Percentiles rank a stretch among this genome's conserved stretches.
These are phyloP conservation scores for Ips typographus DNA, from an alignment of 1,140 invertebrate genomes.

Conservation along the genomic window DNA sequence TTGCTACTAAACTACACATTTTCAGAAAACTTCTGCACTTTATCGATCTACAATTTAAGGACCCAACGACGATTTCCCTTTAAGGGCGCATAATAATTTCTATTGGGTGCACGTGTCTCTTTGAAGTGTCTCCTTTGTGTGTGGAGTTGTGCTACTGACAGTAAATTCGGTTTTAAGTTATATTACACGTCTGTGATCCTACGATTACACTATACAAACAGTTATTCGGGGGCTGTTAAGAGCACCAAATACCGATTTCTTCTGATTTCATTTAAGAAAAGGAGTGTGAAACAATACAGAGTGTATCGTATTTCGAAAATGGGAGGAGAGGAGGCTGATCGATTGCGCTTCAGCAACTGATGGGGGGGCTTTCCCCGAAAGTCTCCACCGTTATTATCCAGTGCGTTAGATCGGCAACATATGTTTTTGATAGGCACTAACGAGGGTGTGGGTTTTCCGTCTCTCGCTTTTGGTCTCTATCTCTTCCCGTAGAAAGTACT, in stretches of 20 bases:
- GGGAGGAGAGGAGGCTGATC: conserved; percentile 31
- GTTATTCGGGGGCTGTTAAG: neutral
- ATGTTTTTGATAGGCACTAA: conserved; percentile 49
- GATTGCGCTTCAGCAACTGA: conserved; percentile 37
- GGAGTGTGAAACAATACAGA: conserved; percentile 7
- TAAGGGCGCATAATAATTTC: conserved; percentile 32
- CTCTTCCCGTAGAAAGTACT: conserved; percentile 17
- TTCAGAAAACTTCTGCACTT: conserved; percentile 25
- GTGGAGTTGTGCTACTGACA: conserved; percentile 24
- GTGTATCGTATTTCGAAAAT: conserved; percentile 15
- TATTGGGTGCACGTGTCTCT: conserved; percentile 33
- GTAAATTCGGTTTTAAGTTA: conserved; percentile 14
- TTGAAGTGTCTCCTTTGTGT: conserved; percentile 26
- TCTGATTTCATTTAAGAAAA: neutral
- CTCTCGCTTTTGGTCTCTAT: conserved; percentile 25
- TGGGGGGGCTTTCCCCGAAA: conserved; percentile 42
- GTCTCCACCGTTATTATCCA: conserved; percentile 45
- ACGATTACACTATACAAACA: neutral
- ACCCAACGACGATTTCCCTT: conserved; percentile 27
- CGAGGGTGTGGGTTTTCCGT: conserved; percentile 37
- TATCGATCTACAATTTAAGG: conserved; percentile 26
- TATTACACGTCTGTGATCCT: conserved; percentile 12
- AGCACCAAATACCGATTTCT: too few relatives aligned
- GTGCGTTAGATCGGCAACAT: conserved; percentile 49
- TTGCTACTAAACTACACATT: neutral